These are phyloP conservation scores for Alentia gelatinosa DNA, from an alignment of 2,888 invertebrate genomes.

Conservation along the genomic window DNA sequence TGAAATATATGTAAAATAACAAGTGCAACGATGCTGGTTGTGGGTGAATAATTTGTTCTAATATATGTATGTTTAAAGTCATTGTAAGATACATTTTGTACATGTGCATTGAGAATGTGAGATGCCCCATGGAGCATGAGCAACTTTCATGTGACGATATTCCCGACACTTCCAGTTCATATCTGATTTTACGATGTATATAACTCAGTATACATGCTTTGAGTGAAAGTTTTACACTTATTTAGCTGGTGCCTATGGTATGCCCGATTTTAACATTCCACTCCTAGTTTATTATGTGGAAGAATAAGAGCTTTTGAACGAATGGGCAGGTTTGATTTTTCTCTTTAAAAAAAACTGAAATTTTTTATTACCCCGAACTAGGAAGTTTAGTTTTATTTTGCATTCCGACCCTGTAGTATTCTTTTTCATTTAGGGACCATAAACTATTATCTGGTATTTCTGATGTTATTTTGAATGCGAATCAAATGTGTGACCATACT, in stretches of 20 bases:
- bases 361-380: not conserved
- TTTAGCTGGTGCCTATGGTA: not conserved
- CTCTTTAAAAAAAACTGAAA: not conserved
- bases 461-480: too few relatives aligned
- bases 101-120: not conserved
- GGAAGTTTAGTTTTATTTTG: too few relatives aligned
- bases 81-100: constrained; percentile 42
- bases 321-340: too few relatives aligned
- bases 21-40: not conserved
- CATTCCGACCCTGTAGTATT: not conserved
- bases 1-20: not conserved
- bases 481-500: too few relatives aligned
- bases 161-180: not conserved
- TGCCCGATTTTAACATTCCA: constrained; percentile 3
- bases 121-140: not conserved
- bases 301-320: too few relatives aligned
- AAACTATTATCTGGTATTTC: too few relatives aligned
- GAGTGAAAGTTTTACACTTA: not conserved
- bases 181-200: not conserved
- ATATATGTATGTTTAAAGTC: not conserved
- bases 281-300: not conserved
- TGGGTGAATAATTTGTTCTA: not conserved
- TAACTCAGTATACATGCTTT: not conserved
- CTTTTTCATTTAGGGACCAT: not conserved
- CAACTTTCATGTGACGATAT: not conserved